Evolutionary conservation across 2,113 vertebrate genomes (phyloP).

Genomic region (Phaethon lepturus): DNA sequence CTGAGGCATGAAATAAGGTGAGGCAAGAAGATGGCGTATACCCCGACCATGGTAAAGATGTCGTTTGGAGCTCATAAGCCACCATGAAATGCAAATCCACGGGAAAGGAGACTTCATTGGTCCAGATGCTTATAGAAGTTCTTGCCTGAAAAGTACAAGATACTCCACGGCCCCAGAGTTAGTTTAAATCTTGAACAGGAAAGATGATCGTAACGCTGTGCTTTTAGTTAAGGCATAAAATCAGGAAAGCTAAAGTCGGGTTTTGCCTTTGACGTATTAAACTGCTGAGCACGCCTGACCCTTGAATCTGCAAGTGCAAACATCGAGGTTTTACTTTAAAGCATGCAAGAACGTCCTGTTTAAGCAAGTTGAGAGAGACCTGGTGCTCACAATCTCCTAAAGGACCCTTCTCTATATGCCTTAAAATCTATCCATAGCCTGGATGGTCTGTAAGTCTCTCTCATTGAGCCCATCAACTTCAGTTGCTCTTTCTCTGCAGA

Average conservation of each 20-base stretch:
- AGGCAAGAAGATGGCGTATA: not conserved
- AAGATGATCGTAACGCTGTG: not conserved
- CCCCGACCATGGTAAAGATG: fast-evolving
- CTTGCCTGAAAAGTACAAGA: not conserved
- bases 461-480: not conserved
- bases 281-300: not conserved
- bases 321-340: not conserved
- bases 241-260: not conserved
- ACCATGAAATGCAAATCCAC: not conserved
- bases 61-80: not conserved
- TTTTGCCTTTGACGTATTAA: not conserved
- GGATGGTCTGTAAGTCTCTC: not conserved
- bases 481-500: not conserved
- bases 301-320: not conserved
- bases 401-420: not conserved
- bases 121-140: not conserved
- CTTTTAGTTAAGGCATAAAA: not conserved
- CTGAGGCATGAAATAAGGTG: not conserved
- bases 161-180: not conserved
- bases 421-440: not conserved
- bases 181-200: not conserved
- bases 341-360: not conserved
- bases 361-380: not conserved
- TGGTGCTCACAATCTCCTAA: not conserved
- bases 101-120: not conserved